Evolutionary conservation across 2,888 invertebrate species (phyloP).

Genomic region (Syritta pipiens): DNA sequence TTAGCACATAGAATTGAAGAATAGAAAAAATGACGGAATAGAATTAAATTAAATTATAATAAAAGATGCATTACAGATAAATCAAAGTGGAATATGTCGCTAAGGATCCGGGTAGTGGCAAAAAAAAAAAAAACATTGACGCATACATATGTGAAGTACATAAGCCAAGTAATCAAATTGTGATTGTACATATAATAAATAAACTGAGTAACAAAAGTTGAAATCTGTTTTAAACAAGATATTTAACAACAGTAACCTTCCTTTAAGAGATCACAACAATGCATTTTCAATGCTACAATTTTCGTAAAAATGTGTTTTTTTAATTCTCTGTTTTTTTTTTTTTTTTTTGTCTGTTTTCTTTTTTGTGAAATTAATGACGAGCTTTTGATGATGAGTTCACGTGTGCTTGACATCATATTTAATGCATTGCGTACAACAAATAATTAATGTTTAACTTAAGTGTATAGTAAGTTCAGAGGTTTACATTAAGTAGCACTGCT

Average conservation of each 20-base stretch:
- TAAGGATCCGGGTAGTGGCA: no score
- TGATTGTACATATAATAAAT: not conserved
- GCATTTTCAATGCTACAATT: constrained; percentile 20
- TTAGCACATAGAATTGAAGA: no score
- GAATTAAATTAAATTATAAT: no score
- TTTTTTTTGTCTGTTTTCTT: no score
- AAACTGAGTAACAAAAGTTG: not conserved
- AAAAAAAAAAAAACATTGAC: no score
- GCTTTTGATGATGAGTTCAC: constrained; percentile 40
- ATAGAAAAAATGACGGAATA: no score
- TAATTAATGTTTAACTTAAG: constrained; percentile 36
- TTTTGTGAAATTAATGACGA: constrained; percentile 44
- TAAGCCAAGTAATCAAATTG: no score
- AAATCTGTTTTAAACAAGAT: not conserved
- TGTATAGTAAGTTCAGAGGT: constrained; percentile 44
- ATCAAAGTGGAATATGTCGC: no score
- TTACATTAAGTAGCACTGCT: constrained; percentile 36
- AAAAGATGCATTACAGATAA: no score
- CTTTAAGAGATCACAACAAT: constrained; percentile 26
- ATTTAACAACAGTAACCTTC: constrained; percentile 10
- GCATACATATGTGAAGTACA: no score
- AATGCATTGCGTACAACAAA: constrained; percentile 48
- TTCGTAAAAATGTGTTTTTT: constrained; percentile 9
- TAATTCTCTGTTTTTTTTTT: no score
- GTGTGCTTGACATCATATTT: constrained; percentile 53